phyloP scores from a whole-genome alignment of 2,797 vertebrate genomes.

The Arctocebus calabarensis region DNA sequence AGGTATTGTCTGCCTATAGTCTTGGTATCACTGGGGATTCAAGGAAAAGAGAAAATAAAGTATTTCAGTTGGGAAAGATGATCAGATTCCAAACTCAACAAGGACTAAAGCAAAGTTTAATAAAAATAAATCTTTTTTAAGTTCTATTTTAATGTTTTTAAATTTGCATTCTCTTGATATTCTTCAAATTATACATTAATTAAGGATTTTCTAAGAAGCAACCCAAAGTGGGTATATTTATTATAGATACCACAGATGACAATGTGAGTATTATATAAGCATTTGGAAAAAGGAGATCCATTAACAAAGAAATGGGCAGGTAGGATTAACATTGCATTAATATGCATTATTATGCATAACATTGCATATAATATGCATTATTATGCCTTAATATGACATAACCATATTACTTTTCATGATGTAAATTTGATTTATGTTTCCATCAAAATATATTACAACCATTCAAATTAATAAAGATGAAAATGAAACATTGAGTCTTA shows the following conservation, averaged over 20 bases:
- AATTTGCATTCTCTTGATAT: conserved; percentile 36
- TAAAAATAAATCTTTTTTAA: conserved; percentile 34
- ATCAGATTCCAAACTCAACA: not conserved
- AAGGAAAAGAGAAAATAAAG: not conserved
- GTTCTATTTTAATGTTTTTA: not conserved
- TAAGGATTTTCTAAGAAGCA: not conserved
- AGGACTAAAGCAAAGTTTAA: not conserved
- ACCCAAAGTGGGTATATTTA: not conserved
- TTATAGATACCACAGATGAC: conserved; percentile 6
- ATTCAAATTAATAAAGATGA: conserved; percentile 53
- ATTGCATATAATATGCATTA: not conserved
- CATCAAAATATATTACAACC: conserved; percentile 1
- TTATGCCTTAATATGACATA: not conserved
- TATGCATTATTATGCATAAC: not conserved
- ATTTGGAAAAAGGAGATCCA: not conserved
- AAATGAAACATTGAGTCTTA: conserved; percentile 58
- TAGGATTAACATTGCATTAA: not conserved
- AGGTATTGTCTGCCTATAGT: too few relatives aligned
- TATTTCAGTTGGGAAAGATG: not conserved
- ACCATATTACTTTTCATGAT: not conserved
- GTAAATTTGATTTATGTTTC: conserved; percentile 57
- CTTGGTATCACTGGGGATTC: not conserved
- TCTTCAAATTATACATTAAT: conserved; percentile 1
- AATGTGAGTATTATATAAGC: not conserved
- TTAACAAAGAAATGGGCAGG: not conserved